Conservation (phyloP, 2,113 vertebrate genomes). For the Onychostoma macrolepis region DNA sequence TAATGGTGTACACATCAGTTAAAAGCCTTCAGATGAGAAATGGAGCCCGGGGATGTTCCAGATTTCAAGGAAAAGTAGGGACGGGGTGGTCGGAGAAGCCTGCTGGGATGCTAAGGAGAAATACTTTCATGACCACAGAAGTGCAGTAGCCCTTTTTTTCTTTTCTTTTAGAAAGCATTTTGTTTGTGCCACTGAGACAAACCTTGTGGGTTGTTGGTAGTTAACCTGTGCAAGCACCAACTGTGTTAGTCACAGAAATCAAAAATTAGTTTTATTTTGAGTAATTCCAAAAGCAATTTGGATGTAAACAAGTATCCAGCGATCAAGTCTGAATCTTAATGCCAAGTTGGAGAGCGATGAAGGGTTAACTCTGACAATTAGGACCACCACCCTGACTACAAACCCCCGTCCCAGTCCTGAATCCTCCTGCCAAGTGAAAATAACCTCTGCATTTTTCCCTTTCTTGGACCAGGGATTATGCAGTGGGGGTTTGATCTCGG, state of each 20-base stretch:
- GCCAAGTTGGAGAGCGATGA: constrained; percentile 39
- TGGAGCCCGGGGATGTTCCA: not conserved
- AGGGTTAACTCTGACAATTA: constrained; percentile 60
- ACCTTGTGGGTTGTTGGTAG: constrained; percentile 1
- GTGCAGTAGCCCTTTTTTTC: constrained; percentile 47
- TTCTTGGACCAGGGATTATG: constrained; percentile 73
- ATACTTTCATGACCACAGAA: constrained; percentile 74
- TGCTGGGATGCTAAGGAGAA: constrained; percentile 47
- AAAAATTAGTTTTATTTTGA: not conserved
- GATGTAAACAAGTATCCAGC: constrained; percentile 11
- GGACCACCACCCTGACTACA: not conserved
- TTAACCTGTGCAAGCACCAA: constrained; percentile 24
- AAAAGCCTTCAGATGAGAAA: constrained; percentile 36
- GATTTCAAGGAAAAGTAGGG: not conserved
- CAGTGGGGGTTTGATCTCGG: constrained; percentile 60
- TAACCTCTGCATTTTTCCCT: constrained; percentile 69
- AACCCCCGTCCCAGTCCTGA: constrained; percentile 38
- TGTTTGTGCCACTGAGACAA: constrained; percentile 28
- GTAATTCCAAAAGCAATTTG: not conserved
- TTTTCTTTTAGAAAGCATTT: constrained; percentile 29
- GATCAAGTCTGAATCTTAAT: constrained; percentile 22
- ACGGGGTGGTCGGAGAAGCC: not conserved
- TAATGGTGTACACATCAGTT: constrained; percentile 28
- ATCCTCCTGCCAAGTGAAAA: constrained; percentile 68
- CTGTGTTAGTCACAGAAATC: not conserved